Evolutionary conservation across 2,797 vertebrate species (phyloP), one percentile per base, ranked within the genome.

Genomic region (Onychomys arenicola): DNA sequence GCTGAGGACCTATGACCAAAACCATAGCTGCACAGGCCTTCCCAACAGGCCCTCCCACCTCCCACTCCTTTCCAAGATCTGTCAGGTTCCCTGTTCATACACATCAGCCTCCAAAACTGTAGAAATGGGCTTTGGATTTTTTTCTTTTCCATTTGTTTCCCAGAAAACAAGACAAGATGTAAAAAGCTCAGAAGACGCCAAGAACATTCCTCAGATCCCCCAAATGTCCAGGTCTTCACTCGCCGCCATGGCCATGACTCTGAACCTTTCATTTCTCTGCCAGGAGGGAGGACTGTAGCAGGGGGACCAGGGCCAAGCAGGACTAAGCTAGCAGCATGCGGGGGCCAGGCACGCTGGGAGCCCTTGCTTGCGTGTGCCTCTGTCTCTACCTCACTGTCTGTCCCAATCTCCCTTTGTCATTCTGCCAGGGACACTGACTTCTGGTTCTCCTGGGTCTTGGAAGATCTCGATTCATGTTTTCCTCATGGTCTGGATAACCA

Each of bases 121-220:
- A 89, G 80, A 59, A 81, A 77, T 1, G 34, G 91, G 75, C 57
- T 32, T 29, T 34, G 46, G 46, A 21, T 55, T 69, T 32, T 23
- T 40, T 71, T 57, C n/a, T 67, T 75, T 61, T 6, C 65, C 82
- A 59, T 89, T 94, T 77, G 84, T 90, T 94, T 97, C 90, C 80
- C 87, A 96, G 91, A 96, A 97, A 96, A 94, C 87, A 93, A 95
- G 93, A 95, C 90, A 87, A 77, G 77, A 94, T 40, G 93, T 91
- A 83, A 91, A 89, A 95, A 52, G 59, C 87, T 73, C 61, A 27
- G 83, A 43, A 76, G 69, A 57, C 55, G 97, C 97, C 97, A 97
- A 97, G 96, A 96, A 97, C 96, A 96, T 97, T 97, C 95, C 76
- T 95, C 1, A 37, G 73, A 49, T 90, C 83, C 87, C 52, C 86